These are phyloP conservation scores for Theocolax elegans DNA, from an alignment of 1,140 invertebrate genomes.

Conservation along the genomic window DNA sequence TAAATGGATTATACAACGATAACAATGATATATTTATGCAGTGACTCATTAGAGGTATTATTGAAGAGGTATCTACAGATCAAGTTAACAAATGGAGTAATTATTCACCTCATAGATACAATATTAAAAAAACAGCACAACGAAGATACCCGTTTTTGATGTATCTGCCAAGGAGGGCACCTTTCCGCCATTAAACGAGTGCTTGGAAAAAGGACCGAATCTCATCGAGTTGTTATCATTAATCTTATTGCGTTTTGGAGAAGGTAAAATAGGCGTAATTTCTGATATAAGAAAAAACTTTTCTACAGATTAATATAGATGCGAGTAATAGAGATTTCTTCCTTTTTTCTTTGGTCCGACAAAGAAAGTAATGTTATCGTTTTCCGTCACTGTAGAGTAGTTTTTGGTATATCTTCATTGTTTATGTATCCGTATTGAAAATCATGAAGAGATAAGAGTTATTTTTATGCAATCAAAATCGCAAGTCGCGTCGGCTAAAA, in stretches of 20 bases:
- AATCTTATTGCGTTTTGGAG: slow-evolving; percentile 55
- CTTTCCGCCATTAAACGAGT: slow-evolving; percentile 54
- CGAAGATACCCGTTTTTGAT: slow-evolving; percentile 44
- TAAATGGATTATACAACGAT: slow-evolving; percentile 4
- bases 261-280: slow-evolving; percentile 52
- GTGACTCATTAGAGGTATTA: slow-evolving; percentile 43
- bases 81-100: neutral
- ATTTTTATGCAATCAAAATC: neutral
- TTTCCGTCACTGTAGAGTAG: too few species aligned
- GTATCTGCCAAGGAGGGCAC: slow-evolving; percentile 31
- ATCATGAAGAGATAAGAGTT: neutral
- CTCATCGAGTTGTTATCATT: slow-evolving; percentile 44
- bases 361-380: slow-evolving; percentile 38
- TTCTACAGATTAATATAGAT: slow-evolving; percentile 56
- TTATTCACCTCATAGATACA: slow-evolving; percentile 42
- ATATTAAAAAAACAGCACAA: slow-evolving; percentile 43
- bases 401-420: too few species aligned
- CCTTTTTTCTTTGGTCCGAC: slow-evolving; percentile 53
- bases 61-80: slow-evolving; percentile 38
- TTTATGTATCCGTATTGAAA: neutral
- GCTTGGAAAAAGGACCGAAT: slow-evolving; percentile 52
- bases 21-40: slow-evolving; percentile 37
- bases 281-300: slow-evolving; percentile 62
- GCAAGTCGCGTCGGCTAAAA: too few species aligned
- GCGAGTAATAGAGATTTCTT: slow-evolving; percentile 51